Evolutionary conservation across 2,113 vertebrate genomes (phyloP), one percentile per base, ranked within the genome.

Genomic region (Nanorana parkeri): DNA sequence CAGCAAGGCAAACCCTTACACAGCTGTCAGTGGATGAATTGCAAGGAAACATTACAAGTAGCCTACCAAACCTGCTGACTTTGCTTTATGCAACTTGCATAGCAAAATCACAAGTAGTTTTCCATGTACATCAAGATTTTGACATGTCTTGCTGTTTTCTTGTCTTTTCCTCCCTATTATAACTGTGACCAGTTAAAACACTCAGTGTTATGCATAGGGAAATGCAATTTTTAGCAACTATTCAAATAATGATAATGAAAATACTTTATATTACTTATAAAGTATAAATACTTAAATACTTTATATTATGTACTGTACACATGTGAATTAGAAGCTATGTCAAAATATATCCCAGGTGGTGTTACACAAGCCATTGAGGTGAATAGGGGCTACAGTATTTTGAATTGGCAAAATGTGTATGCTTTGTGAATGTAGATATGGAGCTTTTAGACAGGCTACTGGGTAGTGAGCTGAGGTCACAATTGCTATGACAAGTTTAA

Each of bases 1-100:
- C 79, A 73, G 71, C 52, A 29, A 72, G 61, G 23, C 10, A 28
- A 32, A 67, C 66, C 71, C 52, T 66, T 56, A 67, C 69, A 58
- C 64, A 75, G 32, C 61, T 65, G 79, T 36, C 69, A 66, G 26
- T 81, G 47, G 13, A 81, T 60, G 21, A 69, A 80, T 32, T 54
- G 60, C 54, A 69, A 80, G 64, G 23, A 26, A 78, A 68, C 41
- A 80, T 64, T 72, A 72, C 56, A 54, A 52, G 36, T 21, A 7
- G 13, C 11, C 55, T 54, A 41, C 28, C 66, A 24, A 32, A 56
- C 60, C 41, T 66, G 60, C 61, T 74, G 41, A 65, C 68, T 66
- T 24, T 51, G 24, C 68, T 66, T 28, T 52, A 55, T 73, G 68
- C 23, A n/a, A 72, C 58, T 73, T 24, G 36, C 41, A 23, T 55